phyloP scores from a whole-genome alignment of 1,140 invertebrate species.

The Drosophila burlai region DNA sequence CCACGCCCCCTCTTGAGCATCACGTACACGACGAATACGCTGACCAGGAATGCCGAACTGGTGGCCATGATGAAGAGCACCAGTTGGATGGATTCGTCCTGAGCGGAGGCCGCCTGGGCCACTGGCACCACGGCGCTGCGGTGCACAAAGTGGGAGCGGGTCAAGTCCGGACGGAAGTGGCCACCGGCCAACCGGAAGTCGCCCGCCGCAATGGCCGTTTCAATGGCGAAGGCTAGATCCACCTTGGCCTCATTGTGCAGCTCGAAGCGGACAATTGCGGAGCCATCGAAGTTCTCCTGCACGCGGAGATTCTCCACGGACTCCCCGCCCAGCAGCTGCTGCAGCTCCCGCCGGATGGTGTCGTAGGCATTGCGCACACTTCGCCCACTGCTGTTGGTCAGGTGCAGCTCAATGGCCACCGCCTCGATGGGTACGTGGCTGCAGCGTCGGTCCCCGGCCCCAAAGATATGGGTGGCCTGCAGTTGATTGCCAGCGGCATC shows the following conservation, averaged over 20 bases:
- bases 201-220: slow-evolving; percentile 66
- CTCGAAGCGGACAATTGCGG: slow-evolving; percentile 74
- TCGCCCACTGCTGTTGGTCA: slow-evolving; percentile 59
- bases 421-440: slow-evolving; percentile 72
- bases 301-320: slow-evolving; percentile 80
- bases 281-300: slow-evolving; percentile 83
- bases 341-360: slow-evolving; percentile 67
- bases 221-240: slow-evolving; percentile 82
- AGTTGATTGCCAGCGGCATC: slow-evolving; percentile 93
- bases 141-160: slow-evolving; percentile 79
- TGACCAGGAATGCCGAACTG: slow-evolving; percentile 82
- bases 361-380: slow-evolving; percentile 78
- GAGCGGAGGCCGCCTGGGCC: slow-evolving; percentile 65
- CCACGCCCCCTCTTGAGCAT: slow-evolving; percentile 77
- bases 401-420: slow-evolving; percentile 78
- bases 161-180: slow-evolving; percentile 73
- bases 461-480: slow-evolving; percentile 88
- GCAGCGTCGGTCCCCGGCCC: slow-evolving; percentile 85
- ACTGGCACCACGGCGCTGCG: slow-evolving; percentile 51
- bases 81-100: slow-evolving; percentile 77
- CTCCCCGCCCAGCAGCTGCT: slow-evolving; percentile 69
- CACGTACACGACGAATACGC: slow-evolving; percentile 81
- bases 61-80: slow-evolving; percentile 83
- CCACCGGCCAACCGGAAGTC: slow-evolving; percentile 66
- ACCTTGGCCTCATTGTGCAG: slow-evolving; percentile 79